Conservation (phyloP, 2,113 vertebrate species). For the Petrocephalus zakoni region DNA sequence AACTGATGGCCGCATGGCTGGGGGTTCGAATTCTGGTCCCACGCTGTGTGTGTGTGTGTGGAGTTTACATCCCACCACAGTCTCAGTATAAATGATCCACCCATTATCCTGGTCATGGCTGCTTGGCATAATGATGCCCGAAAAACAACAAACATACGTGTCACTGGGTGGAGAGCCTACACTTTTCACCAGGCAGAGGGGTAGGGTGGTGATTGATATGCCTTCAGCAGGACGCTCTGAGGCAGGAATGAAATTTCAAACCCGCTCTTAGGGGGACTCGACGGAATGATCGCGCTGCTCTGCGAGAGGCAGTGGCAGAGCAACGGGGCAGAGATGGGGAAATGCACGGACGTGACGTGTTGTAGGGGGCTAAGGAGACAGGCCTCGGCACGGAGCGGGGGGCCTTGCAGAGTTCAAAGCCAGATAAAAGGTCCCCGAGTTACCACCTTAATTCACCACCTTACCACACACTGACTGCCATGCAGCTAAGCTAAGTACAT, state of each 20-base stretch:
- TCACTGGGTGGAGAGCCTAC: neutral
- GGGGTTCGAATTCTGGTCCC: neutral
- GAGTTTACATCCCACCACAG: neutral
- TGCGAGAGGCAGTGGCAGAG: neutral
- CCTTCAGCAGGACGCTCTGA: neutral
- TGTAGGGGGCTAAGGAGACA: neutral
- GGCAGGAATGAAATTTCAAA: neutral
- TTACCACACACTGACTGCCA: neutral
- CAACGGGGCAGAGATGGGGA: neutral
- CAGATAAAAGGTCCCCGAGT: neutral
- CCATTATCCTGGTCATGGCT: neutral
- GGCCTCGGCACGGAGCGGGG: neutral
- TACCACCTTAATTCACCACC: neutral
- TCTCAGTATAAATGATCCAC: neutral
- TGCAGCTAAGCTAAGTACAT: neutral
- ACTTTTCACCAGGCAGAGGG: neutral
- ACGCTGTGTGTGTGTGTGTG: neutral
- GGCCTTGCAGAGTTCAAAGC: neutral
- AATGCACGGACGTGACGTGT: neutral
- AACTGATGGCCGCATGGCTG: neutral
- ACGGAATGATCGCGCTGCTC: neutral
- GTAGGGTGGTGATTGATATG: neutral
- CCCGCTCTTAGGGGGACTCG: neutral
- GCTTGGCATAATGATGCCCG: neutral
- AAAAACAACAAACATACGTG: neutral